These are phyloP conservation scores for Disparrhopalites patrizii DNA, from an alignment of 2,888 invertebrate genomes.

Conservation along the genomic window DNA sequence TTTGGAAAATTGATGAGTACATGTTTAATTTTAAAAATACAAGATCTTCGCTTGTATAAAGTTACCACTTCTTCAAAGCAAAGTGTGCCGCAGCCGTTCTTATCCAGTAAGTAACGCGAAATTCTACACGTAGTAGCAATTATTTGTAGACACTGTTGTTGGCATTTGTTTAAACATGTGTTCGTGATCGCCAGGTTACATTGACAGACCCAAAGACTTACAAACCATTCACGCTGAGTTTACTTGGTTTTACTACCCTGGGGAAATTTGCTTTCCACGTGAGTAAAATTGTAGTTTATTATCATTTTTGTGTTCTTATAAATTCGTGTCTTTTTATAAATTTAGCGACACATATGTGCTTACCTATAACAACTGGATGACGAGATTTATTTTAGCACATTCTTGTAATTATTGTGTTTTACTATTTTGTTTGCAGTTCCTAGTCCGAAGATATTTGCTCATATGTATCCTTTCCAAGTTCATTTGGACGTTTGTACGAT, in stretches of 20 bases:
- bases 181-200: slow-evolving; percentile 36
- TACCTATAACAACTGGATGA: not conserved
- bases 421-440: slow-evolving; percentile 67
- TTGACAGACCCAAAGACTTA: slow-evolving; percentile 71
- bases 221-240: slow-evolving; percentile 93
- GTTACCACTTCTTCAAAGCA: slow-evolving; percentile 67
- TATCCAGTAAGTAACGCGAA: slow-evolving; percentile 59
- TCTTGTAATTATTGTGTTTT: not conserved
- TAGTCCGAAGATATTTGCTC: slow-evolving; percentile 84
- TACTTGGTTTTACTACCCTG: slow-evolving; percentile 93
- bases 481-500: slow-evolving; percentile 82
- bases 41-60: slow-evolving; percentile 84
- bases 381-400: no score
- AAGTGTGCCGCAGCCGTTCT: slow-evolving; percentile 73
- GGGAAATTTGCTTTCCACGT: slow-evolving; percentile 83
- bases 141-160: not conserved
- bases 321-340: not conserved
- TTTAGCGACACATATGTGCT: not conserved
- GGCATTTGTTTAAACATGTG: not conserved
- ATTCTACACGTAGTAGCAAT: not conserved
- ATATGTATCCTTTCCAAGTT: slow-evolving; percentile 84
- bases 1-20: slow-evolving; percentile 85
- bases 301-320: slow-evolving; percentile 5
- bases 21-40: slow-evolving; percentile 81
- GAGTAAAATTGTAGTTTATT: no score